These are phyloP conservation scores for Himalopsyche japonica DNA, from an alignment of 2,888 invertebrate species.

Conservation along the genomic window DNA sequence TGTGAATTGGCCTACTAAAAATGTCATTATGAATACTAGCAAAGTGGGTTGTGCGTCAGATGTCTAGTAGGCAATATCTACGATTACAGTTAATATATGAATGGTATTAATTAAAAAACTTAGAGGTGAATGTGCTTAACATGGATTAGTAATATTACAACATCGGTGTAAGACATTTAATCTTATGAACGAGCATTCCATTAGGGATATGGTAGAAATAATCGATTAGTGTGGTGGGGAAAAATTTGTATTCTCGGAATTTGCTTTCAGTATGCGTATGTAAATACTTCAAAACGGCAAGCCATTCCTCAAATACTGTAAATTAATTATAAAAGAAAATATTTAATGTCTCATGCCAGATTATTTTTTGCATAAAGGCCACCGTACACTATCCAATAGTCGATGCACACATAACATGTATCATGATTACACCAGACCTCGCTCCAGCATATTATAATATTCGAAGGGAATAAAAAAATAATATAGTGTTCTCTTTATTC, in stretches of 20 bases:
- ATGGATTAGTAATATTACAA: constrained; percentile 28
- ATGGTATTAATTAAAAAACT: constrained; percentile 29
- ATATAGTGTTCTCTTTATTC: no score
- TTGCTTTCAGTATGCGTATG: constrained; percentile 19
- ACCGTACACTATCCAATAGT: background rate
- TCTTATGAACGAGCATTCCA: constrained; percentile 40
- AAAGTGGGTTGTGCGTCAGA: constrained; percentile 39
- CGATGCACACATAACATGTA: no score
- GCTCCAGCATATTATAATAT: no score
- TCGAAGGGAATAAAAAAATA: no score
- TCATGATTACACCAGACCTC: no score
- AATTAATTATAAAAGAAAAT: constrained; percentile 2
- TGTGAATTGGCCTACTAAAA: constrained; percentile 37
- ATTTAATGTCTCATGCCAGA: background rate
- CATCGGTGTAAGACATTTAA: constrained; percentile 35
- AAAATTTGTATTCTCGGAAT: constrained; percentile 8
- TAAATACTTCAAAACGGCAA: constrained; percentile 14
- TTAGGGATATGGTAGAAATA: constrained; percentile 36
- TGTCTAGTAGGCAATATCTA: constrained; percentile 40
- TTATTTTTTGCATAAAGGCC: background rate
- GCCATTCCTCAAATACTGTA: background rate
- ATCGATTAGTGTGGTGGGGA: constrained; percentile 20
- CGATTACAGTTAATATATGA: constrained; percentile 25
- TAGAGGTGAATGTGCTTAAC: constrained; percentile 41
- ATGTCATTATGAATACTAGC: constrained; percentile 27